Percentiles rank a stretch among this genome's conserved stretches.
phyloP scores from a whole-genome alignment of 2,113 vertebrate genomes.

The Acinonyx jubatus region DNA sequence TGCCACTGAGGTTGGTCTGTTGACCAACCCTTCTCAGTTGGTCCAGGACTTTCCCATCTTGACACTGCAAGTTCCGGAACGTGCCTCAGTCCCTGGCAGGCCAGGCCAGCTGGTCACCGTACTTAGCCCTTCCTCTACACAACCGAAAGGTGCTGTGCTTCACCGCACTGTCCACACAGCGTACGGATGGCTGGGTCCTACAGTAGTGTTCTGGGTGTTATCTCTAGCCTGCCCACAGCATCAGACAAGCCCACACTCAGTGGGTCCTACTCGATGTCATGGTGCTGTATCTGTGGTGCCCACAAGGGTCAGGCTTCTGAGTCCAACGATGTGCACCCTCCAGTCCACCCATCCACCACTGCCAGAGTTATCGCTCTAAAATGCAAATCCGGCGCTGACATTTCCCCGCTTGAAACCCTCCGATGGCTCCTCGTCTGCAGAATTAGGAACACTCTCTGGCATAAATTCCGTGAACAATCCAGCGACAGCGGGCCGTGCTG shows the following conservation, averaged over 20 bases:
- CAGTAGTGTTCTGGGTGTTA: neutral
- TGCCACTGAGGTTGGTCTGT: neutral
- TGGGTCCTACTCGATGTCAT: neutral
- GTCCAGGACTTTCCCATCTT: neutral
- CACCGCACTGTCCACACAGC: neutral
- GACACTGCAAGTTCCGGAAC: neutral
- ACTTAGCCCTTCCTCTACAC: neutral
- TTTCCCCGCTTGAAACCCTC: slow-evolving; percentile 38
- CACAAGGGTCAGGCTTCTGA: neutral
- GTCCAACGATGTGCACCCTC: neutral
- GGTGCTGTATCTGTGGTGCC: neutral
- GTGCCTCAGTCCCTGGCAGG: neutral
- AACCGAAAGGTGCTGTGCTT: neutral
- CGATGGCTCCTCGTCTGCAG: slow-evolving; percentile 26
- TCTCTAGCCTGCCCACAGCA: neutral
- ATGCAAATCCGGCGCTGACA: slow-evolving; percentile 51
- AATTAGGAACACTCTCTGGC: neutral
- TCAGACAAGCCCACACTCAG: slow-evolving; percentile 43
- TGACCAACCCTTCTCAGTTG: neutral
- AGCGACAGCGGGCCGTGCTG: neutral
- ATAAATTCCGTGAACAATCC: neutral
- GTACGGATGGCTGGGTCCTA: neutral
- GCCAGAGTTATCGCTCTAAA: slow-evolving; percentile 30
- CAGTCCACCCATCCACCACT: neutral
- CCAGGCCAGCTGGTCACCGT: neutral